Conservation (phyloP, 2,888 invertebrate species). For the Clepsis dumicolana region DNA sequence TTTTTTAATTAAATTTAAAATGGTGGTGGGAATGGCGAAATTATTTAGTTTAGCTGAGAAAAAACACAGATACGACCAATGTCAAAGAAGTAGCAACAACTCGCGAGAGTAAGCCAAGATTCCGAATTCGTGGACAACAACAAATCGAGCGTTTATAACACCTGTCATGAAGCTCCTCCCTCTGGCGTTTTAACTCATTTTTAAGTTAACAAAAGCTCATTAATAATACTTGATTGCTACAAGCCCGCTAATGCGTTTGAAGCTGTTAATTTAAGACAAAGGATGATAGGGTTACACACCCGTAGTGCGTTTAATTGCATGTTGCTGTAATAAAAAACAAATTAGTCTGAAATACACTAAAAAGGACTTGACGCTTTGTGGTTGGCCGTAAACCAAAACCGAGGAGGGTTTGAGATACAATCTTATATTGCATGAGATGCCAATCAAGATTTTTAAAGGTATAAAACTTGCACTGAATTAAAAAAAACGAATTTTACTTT, state of each 20-base stretch:
- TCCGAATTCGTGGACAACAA: neutral
- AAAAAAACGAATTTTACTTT: too few relatives aligned
- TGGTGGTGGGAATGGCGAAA: too few relatives aligned
- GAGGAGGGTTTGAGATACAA: neutral
- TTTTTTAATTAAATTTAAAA: too few relatives aligned
- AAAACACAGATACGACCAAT: too few relatives aligned
- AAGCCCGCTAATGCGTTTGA: slow-evolving; percentile 59
- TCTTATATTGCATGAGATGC: neutral
- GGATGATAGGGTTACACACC: slow-evolving; percentile 33
- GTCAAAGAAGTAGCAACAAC: too few relatives aligned
- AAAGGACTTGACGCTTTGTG: slow-evolving; percentile 3
- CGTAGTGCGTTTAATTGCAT: slow-evolving; percentile 41
- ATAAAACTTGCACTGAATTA: too few relatives aligned
- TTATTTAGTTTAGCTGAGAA: too few relatives aligned
- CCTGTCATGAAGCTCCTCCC: neutral
- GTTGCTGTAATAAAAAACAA: slow-evolving; percentile 39
- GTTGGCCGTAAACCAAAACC: slow-evolving; percentile 3
- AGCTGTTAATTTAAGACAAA: slow-evolving; percentile 38
- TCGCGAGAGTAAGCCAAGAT: too few relatives aligned
- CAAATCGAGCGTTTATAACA: neutral
- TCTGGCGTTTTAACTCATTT: slow-evolving; percentile 52
- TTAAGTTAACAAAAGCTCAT: slow-evolving; percentile 75
- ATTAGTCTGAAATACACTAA: slow-evolving; percentile 28
- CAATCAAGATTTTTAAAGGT: neutral
- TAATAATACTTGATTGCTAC: slow-evolving; percentile 74